Base-by-base conservation (phyloP, 2,113 vertebrate genomes). In the Sapayoa aenigma region DNA sequence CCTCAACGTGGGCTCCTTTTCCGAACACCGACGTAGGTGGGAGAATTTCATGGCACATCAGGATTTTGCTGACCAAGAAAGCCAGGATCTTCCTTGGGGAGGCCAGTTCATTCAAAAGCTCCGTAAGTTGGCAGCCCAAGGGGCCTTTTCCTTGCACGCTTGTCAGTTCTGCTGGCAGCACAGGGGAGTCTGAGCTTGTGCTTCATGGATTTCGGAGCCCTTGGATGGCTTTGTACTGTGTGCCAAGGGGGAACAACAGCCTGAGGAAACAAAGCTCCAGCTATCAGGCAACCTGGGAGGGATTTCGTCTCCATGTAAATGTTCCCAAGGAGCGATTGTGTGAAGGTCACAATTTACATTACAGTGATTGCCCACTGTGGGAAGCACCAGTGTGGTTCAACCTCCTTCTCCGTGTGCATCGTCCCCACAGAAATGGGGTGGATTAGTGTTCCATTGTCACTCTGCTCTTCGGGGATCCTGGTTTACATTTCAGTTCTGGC, bases 401-500 rank as follows among this genome's bases (percentile, higher is more conserved):
- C 82, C 75, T 84, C 76, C 88, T 82, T 68, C 90, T 83, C 89
- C 41, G 9, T 73, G 95, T 71, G 93, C 94, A 81, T 62, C 65
- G 1, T 14, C 77, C 39, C 53, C 71, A 89, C 59, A 91, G 88
- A 66, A 92, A 17, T 1, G 37, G 78, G 80, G 39, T 23, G 91
- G 84, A 93, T 95, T 84, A 84, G 84, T 46, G 73, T 82, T 56
- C 74, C 69, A 56, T 59, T 96, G 91, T 96, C 87, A 52, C 69
- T 27, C 63, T 0, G 87, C 72, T 93, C 92, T 50, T 23, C n/a
- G 95, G 92, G 90, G 80, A 94, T 91, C 62, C 90, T 71, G 84
- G 88, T 92, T 97, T 94, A 89, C 92, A 87, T 49, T 94, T 67
- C 74, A 56, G 69, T 20, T 53, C 59, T 79, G 92, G 86, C 86